Evolutionary conservation across 2,888 invertebrate species (phyloP).

Genomic region (Crepidodera aurea): DNA sequence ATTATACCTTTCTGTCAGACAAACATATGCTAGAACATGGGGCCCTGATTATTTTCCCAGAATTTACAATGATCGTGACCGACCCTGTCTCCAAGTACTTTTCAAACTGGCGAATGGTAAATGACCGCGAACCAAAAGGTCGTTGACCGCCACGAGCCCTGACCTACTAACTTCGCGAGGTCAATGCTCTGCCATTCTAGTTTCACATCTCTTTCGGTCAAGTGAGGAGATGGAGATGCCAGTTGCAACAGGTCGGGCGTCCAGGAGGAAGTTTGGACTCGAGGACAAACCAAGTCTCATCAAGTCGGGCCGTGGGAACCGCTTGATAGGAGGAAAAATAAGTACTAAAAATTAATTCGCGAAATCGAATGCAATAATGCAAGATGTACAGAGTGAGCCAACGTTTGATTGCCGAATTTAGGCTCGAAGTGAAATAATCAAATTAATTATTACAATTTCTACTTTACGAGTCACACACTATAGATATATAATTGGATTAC

Average conservation of each 20-base stretch:
- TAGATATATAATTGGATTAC: too few relatives aligned
- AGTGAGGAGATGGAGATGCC: conserved; percentile 31
- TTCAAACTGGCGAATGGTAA: conserved; percentile 51
- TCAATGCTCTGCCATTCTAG: conserved; percentile 62
- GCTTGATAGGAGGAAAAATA: neutral
- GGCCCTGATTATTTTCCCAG: neutral
- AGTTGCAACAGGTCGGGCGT: conserved; percentile 33
- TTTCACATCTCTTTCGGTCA: conserved; percentile 50
- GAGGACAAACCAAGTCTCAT: neutral
- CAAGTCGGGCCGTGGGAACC: neutral
- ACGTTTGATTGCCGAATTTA: too few relatives aligned
- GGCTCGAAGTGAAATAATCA: too few relatives aligned
- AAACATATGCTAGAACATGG: neutral
- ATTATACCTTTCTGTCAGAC: too few relatives aligned
- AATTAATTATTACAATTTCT: too few relatives aligned
- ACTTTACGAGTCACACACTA: too few relatives aligned
- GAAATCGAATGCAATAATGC: neutral
- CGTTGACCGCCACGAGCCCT: conserved; percentile 61
- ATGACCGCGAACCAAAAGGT: conserved; percentile 56
- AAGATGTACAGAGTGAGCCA: neutral
- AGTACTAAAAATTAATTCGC: neutral
- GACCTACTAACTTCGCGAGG: conserved; percentile 63
- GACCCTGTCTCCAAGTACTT: conserved; percentile 19
- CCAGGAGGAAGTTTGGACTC: conserved; percentile 23
- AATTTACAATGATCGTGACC: conserved; percentile 1